Evolutionary conservation across 2,888 invertebrate species (phyloP).

Genomic region (Acanthosepion lycidas): DNA sequence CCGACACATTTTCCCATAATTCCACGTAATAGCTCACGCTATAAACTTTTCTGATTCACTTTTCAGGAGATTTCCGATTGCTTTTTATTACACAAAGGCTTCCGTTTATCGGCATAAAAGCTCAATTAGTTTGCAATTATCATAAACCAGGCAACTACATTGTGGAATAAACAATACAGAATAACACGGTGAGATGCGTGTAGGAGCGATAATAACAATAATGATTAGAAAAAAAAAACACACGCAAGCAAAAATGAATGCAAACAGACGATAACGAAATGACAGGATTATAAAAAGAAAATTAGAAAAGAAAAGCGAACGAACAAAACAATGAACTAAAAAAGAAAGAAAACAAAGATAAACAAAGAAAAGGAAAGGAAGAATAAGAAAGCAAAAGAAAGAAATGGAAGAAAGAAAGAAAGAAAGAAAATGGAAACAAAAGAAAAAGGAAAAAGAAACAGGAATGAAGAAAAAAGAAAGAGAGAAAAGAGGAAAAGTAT

Average conservation of each 20-base stretch:
- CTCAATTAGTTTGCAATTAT: not conserved
- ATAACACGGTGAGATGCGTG: not conserved
- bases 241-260: not conserved
- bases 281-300: not conserved
- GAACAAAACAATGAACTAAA: not conserved
- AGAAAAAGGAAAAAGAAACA: no score
- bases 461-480: no score
- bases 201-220: not conserved
- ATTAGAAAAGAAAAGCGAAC: not conserved
- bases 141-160: not conserved
- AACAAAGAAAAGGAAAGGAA: no score
- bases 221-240: not conserved
- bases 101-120: not conserved
- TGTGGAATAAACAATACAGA: not conserved
- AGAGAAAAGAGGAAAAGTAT: no score
- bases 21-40: not conserved
- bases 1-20: not conserved
- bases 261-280: not conserved
- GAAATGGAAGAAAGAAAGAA: no score
- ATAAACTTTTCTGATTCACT: not conserved
- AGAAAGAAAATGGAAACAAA: no score
- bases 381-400: no score
- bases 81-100: not conserved
- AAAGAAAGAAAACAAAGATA: no score
- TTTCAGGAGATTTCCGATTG: not conserved